Evolutionary conservation across 2,797 vertebrate genomes (phyloP), one percentile per base, ranked within the genome.

Genomic region (Bryconaethiops microstoma): DNA sequence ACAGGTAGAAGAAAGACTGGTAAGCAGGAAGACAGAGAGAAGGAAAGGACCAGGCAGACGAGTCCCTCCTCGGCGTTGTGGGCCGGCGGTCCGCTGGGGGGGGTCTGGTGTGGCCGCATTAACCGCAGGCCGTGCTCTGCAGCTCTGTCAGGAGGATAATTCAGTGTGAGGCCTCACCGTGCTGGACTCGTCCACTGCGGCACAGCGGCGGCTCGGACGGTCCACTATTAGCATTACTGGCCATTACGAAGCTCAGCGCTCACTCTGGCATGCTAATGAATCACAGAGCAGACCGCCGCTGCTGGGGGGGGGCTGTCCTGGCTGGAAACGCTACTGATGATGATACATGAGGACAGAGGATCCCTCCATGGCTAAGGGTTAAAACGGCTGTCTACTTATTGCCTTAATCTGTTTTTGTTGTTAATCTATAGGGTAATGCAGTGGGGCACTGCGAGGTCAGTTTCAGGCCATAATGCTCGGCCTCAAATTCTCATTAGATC

Each of bases 121-220:
- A 81, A 76, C 67, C 42, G 74, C 5, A 21, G 29, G 69, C 48
- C n/a, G 2, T 14, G n/a, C 48, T 65, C 9, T 39, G 74, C 48
- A 23, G 40, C 42, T 81, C 76, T 45, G 74, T 64, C 12, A 54
- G 74, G 39, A 52, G 57, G 29, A 54, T 74, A 54, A 70, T 79
- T 70, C 76, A 69, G 63, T 42, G 1, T n/a, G 62, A 48, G 42
- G 0, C 16, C 45, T 40, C 23, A 19, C 60, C 64, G 74, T 55
- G 80, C 57, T 19, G 10, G 63, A 40, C 68, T 45, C 12, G 69
- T 90, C 87, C 83, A 84, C 81, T 82, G 87, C 81, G 80, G 86
- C 88, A 87, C 42, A 0, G 45, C 50, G 63, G 78, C 76, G 67
- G 76, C 45, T 73, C 29, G 69, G 78, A 80, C 74, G 63, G 73